These are phyloP conservation scores for Sparus aurata DNA, from an alignment of 2,797 vertebrate genomes.

Conservation along the genomic window DNA sequence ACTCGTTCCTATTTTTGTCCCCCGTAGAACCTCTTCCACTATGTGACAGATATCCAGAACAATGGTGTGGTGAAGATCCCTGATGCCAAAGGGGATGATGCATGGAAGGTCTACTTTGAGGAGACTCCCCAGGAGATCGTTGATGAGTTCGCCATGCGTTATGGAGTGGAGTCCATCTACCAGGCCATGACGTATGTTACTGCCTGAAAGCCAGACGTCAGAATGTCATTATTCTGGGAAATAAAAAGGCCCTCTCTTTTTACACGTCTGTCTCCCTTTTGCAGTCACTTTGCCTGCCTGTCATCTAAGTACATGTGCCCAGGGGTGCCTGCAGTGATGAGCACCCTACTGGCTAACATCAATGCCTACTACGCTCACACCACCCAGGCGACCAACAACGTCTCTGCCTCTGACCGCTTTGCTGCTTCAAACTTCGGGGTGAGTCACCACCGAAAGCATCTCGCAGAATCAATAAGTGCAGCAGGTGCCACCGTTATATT, in stretches of 20 bases:
- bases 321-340: constrained; percentile 98
- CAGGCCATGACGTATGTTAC: constrained; percentile 97
- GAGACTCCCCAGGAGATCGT: constrained; percentile 99
- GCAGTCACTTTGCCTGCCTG: constrained; percentile 97
- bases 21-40: constrained; percentile 96
- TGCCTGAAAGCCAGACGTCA: neutral
- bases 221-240: neutral
- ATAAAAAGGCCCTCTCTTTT: neutral
- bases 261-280: constrained; percentile 24
- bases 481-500: neutral
- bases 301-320: constrained; percentile 99
- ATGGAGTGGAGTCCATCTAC: constrained; percentile 98
- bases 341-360: constrained; percentile 98
- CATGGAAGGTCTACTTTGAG: constrained; percentile 99
- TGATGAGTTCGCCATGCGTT: constrained; percentile 99
- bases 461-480: neutral
- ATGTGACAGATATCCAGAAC: constrained; percentile 97
- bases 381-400: constrained; percentile 97
- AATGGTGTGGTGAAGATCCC: constrained; percentile 97
- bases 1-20: neutral
- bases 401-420: constrained; percentile 97
- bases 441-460: constrained; percentile 71
- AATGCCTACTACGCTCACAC: constrained; percentile 99
- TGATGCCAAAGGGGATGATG: constrained; percentile 96
- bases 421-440: constrained; percentile 99